Percentiles rank a stretch among this genome's conserved stretches.
phyloP scores from a whole-genome alignment of 1,140 invertebrate species.

The Drosophila sucinea region DNA sequence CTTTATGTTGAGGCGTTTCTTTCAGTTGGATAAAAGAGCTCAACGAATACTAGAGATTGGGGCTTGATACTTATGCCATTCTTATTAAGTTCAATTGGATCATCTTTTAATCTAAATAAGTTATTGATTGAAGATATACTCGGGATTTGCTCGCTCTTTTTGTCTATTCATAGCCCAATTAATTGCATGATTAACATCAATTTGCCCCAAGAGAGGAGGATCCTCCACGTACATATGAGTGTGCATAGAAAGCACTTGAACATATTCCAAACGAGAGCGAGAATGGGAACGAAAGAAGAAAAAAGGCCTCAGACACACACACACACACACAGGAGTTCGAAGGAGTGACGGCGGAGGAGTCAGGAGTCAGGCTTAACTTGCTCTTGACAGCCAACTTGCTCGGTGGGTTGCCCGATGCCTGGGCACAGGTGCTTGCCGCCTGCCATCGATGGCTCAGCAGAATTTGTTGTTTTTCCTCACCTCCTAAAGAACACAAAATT shows the following conservation, averaged over 20 bases:
- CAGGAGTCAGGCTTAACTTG: conserved; percentile 30
- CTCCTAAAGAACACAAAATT: neutral
- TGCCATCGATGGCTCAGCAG: conserved; percentile 65
- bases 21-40: no score
- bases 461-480: conserved; percentile 32
- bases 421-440: conserved; percentile 52
- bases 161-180: conserved; percentile 57
- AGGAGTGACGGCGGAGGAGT: conserved; percentile 15
- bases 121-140: no score
- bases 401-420: conserved; percentile 1
- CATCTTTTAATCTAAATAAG: no score
- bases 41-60: no score
- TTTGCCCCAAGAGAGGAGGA: conserved; percentile 30
- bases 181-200: conserved; percentile 73
- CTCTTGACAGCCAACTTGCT: neutral
- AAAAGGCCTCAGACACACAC: neutral
- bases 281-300: neutral
- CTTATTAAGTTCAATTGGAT: no score
- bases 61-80: no score
- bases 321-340: neutral
- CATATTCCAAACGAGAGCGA: conserved; percentile 26
- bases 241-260: conserved; percentile 50
- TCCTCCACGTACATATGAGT: neutral
- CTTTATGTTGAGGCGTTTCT: no score
- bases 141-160: neutral